These are phyloP conservation scores for Promerops cafer DNA, from an alignment of 2,113 vertebrate genomes.

Conservation along the genomic window DNA sequence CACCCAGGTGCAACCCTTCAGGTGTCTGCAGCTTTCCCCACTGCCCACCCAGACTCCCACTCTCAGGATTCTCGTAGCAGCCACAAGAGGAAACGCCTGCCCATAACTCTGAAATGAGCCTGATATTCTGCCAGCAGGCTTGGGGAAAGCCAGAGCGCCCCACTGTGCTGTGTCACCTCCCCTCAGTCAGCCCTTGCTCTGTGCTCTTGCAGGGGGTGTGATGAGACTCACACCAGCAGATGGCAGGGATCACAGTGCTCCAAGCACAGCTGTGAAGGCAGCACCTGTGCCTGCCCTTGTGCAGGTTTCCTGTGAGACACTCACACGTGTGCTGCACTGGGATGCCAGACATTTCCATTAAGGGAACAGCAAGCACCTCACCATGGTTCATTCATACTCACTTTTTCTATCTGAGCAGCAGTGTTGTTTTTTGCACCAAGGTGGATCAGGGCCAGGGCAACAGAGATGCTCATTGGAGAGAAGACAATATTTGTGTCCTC, in stretches of 20 bases:
- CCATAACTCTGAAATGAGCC: not conserved
- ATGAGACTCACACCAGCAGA: not conserved
- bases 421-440: slow-evolving; percentile 63
- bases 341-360: not conserved
- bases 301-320: not conserved
- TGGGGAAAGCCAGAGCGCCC: not conserved
- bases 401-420: slow-evolving; percentile 66
- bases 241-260: not conserved
- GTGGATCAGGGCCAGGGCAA: slow-evolving; percentile 62
- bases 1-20: not conserved
- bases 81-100: fast-evolving
- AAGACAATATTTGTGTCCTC: slow-evolving; percentile 53
- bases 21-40: not conserved
- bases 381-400: not conserved
- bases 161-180: not conserved
- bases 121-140: not conserved
- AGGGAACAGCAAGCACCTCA: not conserved
- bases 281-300: not conserved
- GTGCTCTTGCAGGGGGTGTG: fast-evolving
- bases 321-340: fast-evolving
- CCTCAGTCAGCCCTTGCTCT: not conserved
- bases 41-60: not conserved
- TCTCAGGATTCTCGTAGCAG: not conserved
- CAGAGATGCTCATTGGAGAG: slow-evolving; percentile 68
- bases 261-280: not conserved